phyloP scores from a whole-genome alignment of 37 sponge, comb jelly and placozoan species.

The Geodia barretti region DNA sequence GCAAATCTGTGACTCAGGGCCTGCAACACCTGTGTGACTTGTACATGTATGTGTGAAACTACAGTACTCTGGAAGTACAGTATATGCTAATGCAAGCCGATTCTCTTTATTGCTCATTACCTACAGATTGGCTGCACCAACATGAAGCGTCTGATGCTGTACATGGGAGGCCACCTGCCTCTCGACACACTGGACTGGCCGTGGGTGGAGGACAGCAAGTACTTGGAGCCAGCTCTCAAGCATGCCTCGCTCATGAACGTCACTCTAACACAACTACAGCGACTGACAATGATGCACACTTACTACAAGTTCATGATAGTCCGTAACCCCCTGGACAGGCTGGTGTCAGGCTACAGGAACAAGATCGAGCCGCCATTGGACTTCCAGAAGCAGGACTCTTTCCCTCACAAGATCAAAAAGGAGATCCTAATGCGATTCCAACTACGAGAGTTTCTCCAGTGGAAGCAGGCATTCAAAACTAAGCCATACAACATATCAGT shows the following conservation, averaged over 20 bases:
- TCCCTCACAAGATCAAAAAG: slow-evolving; percentile 9
- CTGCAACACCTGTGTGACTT: no score
- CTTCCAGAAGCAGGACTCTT: background rate
- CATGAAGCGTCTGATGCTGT: slow-evolving; percentile 59
- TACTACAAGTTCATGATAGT: slow-evolving; percentile 60
- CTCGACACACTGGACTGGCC: slow-evolving; percentile 45
- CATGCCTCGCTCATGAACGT: slow-evolving; percentile 32
- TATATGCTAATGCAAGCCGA: no score
- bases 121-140: slow-evolving; percentile 63
- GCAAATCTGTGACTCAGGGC: no score
- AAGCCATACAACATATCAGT: slow-evolving; percentile 21
- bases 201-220: slow-evolving; percentile 36
- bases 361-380: slow-evolving; percentile 32
- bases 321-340: slow-evolving; percentile 64
- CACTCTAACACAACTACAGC: slow-evolving; percentile 3
- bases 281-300: slow-evolving; percentile 8
- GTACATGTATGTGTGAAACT: no score
- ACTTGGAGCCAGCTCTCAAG: slow-evolving; percentile 35
- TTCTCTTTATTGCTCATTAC: no score
- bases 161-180: slow-evolving; percentile 41
- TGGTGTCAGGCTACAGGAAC: slow-evolving; percentile 48
- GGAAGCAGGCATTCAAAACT: background rate
- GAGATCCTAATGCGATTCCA: slow-evolving; percentile 19
- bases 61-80: no score
- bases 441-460: background rate